These are phyloP conservation scores for Drosophila triauraria DNA, from an alignment of 1,140 invertebrate genomes.

Conservation along the genomic window DNA sequence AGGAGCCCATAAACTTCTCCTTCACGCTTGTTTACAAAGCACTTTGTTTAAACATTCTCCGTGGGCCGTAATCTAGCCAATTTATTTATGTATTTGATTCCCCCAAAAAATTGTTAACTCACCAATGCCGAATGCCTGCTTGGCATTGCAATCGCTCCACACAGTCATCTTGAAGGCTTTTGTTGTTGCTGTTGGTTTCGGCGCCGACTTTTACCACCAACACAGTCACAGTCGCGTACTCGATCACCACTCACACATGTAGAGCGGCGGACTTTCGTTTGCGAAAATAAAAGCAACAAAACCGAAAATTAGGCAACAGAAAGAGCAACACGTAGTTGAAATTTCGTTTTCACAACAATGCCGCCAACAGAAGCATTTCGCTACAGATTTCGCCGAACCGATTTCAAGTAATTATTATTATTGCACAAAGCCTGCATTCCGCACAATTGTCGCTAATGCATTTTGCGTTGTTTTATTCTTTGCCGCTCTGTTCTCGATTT, in stretches of 20 bases:
- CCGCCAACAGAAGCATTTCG: conserved; percentile 48
- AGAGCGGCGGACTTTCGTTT: conserved; percentile 67
- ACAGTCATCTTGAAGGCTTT: conserved; percentile 65
- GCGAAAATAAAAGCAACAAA: conserved; percentile 65
- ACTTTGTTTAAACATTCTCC: conserved; percentile 68
- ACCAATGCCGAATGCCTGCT: conserved; percentile 83
- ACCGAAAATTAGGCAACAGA: conserved; percentile 40
- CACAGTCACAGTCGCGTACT: conserved; percentile 12
- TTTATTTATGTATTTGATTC: conserved; percentile 35
- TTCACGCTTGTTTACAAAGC: conserved; percentile 47
- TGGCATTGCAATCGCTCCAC: conserved; percentile 80
- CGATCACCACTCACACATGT: conserved; percentile 49
- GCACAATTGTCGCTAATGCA: conserved; percentile 25
- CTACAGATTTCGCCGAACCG: conserved; percentile 27
- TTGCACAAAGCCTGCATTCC: conserved; percentile 43
- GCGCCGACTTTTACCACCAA: conserved; percentile 70
- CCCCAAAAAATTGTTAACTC: conserved; percentile 47
- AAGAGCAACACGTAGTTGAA: conserved; percentile 72
- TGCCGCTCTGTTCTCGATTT: conserved; percentile 66
- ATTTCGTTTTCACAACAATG: conserved; percentile 51
- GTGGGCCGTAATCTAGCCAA: conserved; percentile 43
- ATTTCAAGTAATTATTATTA: conserved; percentile 37
- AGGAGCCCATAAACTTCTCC: conserved; percentile 35
- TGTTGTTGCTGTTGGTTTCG: conserved; percentile 42
- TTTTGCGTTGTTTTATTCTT: conserved; percentile 35